Percentiles rank a stretch among this genome's conserved stretches.
Evolutionary conservation across 2,888 invertebrate species (phyloP).

Genomic region (Drosophila nr. medialis): DNA sequence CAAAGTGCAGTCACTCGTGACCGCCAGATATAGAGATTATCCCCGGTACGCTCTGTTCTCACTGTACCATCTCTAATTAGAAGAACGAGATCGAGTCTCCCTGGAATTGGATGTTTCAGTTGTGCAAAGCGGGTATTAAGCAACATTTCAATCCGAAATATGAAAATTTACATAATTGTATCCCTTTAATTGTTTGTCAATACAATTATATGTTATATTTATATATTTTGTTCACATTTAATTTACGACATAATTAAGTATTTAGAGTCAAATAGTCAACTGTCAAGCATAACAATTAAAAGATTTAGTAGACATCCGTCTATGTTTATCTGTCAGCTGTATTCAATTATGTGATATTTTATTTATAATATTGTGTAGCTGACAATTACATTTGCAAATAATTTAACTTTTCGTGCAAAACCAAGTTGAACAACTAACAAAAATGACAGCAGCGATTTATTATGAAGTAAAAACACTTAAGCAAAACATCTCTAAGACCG

Average conservation of each 20-base stretch:
- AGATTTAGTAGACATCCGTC: neutral
- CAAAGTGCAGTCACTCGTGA: conserved; percentile 74
- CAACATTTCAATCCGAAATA: neutral
- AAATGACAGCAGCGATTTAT: neutral
- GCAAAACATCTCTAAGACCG: neutral
- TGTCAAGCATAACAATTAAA: conserved; percentile 9
- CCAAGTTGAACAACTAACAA: neutral
- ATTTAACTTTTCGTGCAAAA: neutral
- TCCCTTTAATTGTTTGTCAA: neutral
- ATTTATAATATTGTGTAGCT: conserved; percentile 7
- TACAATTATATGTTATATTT: neutral
- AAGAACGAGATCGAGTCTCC: conserved; percentile 3
- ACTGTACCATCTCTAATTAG: conserved; percentile 8
- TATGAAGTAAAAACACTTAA: neutral
- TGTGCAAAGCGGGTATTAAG: neutral
- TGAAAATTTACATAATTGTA: neutral
- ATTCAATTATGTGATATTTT: neutral
- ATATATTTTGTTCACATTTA: neutral
- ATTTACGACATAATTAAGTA: conserved; percentile 2
- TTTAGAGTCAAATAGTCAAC: conserved; percentile 2
- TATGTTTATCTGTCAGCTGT: conserved; percentile 28
- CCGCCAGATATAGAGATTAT: conserved; percentile 29
- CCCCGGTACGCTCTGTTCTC: conserved; percentile 7
- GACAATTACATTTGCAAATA: neutral
- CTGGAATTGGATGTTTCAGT: conserved; percentile 9